Base-by-base conservation (phyloP, 1,140 invertebrate genomes). In the Ganaspis sp. region DNA sequence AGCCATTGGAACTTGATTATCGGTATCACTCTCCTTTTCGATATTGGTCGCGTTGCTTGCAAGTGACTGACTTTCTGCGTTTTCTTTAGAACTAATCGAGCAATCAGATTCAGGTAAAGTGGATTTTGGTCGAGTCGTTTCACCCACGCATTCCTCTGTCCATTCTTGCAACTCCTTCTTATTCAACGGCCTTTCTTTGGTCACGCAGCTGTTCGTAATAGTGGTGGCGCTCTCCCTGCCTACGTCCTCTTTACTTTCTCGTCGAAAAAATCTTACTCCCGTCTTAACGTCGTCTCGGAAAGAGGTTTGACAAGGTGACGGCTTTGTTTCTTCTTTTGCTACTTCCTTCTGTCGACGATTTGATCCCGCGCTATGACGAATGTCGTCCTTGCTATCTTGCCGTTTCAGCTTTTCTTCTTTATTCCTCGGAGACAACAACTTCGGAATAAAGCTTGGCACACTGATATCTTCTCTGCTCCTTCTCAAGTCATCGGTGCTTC, bases 401-500 rank as follows among this genome's bases (percentile, higher is more conserved):
- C 86, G 86, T 40, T 88, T 88, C 37, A 88, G 19, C 75, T 85
- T 86, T 6, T 89, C 89, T 29, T 89, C 88, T 38, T 90, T 90
- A 54, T 75, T 84, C 8, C 85, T 79, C 0, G 86, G 83, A 0
- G 89, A 87, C 0, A 90, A 53, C 11, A 90, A 70, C 72, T 91
- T 91, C 8, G 90, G 90, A 40, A 91, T 91, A 45, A 89, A 81
- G 80, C 90, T 91, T 9, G 90, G 90, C 9, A 85, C 73, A 64
- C 84, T 90, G 75, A 88, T 88, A 37, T 91, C 90, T 53, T 91
- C 90, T 5, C 90, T 86, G 75, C 87, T 90, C 64, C 87, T 83
- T 11, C 90, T 82, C 29, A 91, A n/a, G 38, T 91, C 90, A 72
- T 91, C 90, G 1, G 88, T 90, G 58, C 90, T 91, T 12, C 88